Conservation (phyloP, 2,888 invertebrate genomes). For the Anarsia innoxiella region DNA sequence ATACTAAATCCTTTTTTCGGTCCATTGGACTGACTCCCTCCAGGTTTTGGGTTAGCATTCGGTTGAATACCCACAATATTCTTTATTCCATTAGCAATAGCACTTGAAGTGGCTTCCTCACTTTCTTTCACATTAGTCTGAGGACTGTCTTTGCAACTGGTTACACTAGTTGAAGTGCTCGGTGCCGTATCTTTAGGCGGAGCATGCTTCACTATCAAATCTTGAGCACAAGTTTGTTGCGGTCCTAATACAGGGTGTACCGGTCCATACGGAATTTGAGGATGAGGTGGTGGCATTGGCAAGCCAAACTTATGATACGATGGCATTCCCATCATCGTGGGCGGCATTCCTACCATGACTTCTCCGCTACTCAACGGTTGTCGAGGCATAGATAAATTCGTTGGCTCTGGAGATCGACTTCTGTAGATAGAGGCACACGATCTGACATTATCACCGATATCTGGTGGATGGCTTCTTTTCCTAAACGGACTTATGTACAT, state of each 20-base stretch:
- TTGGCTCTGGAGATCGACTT: constrained; percentile 66
- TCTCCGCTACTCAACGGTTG: constrained; percentile 45
- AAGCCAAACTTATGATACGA: constrained; percentile 66
- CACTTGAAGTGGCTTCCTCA: constrained; percentile 47
- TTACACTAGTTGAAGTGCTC: constrained; percentile 54
- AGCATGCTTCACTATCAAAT: constrained; percentile 70
- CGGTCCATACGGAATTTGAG: constrained; percentile 58
- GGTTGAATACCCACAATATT: constrained; percentile 71
- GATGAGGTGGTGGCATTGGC: constrained; percentile 63
- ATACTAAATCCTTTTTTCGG: constrained; percentile 91
- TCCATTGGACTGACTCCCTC: constrained; percentile 75
- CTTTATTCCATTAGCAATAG: constrained; percentile 65
- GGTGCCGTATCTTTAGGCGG: constrained; percentile 62
- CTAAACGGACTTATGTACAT: constrained; percentile 72
- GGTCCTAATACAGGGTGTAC: constrained; percentile 59
- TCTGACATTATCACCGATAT: constrained; percentile 58
- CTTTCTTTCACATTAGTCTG: constrained; percentile 36
- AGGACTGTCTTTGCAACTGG: constrained; percentile 44
- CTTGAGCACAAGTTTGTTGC: constrained; percentile 70
- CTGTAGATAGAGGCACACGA: constrained; percentile 57
- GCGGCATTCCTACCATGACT: constrained; percentile 54
- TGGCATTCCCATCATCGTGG: constrained; percentile 61
- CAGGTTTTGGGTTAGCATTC: constrained; percentile 61
- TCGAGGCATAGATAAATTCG: constrained; percentile 65
- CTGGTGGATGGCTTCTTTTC: constrained; percentile 74